Conservation (phyloP, 2,797 vertebrate genomes). For the Bovichtus diacanthus region DNA sequence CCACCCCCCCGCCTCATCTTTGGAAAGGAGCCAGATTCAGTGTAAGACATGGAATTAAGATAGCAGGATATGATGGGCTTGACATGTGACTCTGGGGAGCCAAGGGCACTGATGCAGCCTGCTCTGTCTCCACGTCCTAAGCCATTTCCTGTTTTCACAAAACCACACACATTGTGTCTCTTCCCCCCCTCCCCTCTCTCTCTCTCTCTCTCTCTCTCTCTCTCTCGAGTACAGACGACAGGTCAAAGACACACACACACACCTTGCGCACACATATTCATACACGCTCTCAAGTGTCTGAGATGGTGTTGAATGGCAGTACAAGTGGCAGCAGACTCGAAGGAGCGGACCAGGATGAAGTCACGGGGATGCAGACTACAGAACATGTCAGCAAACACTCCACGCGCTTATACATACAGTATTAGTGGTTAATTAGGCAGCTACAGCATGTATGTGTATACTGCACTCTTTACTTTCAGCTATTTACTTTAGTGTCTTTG, state of each 20-base stretch:
- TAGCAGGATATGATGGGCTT: conserved; percentile 61
- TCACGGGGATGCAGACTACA: background rate
- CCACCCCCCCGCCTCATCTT: background rate
- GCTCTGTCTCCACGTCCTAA: conserved; percentile 22
- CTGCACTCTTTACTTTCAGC: background rate
- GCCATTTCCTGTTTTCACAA: conserved; percentile 26
- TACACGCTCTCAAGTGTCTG: background rate
- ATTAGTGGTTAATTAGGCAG: background rate
- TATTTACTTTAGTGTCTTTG: background rate
- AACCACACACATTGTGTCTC: background rate
- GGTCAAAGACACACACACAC: background rate
- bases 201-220: background rate
- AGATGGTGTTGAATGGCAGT: background rate
- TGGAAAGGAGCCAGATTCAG: conserved; percentile 38
- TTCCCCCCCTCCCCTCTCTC: no score
- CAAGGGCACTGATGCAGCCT: conserved; percentile 9
- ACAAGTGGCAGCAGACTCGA: background rate
- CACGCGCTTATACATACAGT: background rate
- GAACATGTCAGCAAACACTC: conserved; percentile 3
- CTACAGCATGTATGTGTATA: background rate
- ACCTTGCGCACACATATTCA: conserved; percentile 5
- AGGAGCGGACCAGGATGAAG: background rate
- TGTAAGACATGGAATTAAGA: conserved; percentile 62
- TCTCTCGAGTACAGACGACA: background rate
- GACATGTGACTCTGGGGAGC: conserved; percentile 54